phyloP scores from a whole-genome alignment of 1,140 invertebrate genomes.

The Neodiprion pinetum region DNA sequence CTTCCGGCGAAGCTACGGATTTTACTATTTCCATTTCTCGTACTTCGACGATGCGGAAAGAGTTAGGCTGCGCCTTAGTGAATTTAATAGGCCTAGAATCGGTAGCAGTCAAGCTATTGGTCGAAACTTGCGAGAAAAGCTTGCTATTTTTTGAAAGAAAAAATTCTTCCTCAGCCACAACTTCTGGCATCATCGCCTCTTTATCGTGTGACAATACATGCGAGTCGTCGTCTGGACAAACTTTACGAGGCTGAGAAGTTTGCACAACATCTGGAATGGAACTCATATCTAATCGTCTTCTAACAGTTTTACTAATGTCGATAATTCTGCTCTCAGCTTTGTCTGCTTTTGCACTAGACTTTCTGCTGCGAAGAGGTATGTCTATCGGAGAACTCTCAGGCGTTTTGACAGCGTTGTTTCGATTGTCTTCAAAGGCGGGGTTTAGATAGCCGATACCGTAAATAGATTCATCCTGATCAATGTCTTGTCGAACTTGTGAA shows the following conservation, averaged over 20 bases:
- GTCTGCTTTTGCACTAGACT: conserved; percentile 42
- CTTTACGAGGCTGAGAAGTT: conserved; percentile 45
- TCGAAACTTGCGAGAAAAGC: conserved; percentile 74
- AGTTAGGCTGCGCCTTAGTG: conserved; percentile 39
- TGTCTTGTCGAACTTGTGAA: conserved; percentile 35
- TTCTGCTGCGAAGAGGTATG: conserved; percentile 40
- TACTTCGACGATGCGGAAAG: conserved; percentile 65
- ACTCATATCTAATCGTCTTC: conserved; percentile 49
- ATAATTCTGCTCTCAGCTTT: conserved; percentile 41
- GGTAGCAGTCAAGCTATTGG: conserved; percentile 55
- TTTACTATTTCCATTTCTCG: conserved; percentile 66
- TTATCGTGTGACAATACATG: conserved; percentile 28
- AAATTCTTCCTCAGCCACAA: conserved; percentile 58
- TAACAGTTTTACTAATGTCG: conserved; percentile 48
- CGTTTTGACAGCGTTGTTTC: conserved; percentile 26
- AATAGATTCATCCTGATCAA: conserved; percentile 37
- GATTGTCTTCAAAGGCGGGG: conserved; percentile 55
- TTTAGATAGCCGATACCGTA: conserved; percentile 57
- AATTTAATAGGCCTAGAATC: conserved; percentile 34
- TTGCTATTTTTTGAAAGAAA: conserved; percentile 71
- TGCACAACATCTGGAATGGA: conserved; percentile 51
- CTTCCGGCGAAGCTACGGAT: conserved; percentile 54
- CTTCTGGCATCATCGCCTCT: conserved; percentile 26
- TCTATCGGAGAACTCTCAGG: conserved; percentile 43
- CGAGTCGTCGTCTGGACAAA: conserved; percentile 31